Conservation (phyloP, 1,140 invertebrate species). For the Solen grandis region DNA sequence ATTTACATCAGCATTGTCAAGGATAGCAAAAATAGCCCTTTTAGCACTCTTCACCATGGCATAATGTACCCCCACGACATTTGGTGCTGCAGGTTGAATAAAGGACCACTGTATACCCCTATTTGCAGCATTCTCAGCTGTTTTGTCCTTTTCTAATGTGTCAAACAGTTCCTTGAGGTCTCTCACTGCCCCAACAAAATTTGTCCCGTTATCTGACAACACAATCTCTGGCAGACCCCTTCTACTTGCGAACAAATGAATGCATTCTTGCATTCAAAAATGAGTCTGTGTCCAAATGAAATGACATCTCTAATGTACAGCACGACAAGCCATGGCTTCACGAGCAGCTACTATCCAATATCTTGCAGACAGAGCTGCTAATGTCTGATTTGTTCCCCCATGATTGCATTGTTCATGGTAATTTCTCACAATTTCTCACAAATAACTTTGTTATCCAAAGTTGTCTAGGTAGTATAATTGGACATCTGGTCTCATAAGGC, state of each 20-base stretch:
- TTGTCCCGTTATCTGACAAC: slow-evolving; percentile 15
- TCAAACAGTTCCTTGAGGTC: slow-evolving; percentile 17
- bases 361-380: not conserved
- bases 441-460: slow-evolving; percentile 18
- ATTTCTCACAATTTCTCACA: not conserved
- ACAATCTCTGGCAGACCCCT: not conserved
- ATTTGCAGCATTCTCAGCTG: slow-evolving; percentile 10
- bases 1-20: not conserved
- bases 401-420: slow-evolving; percentile 1
- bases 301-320: no score
- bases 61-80: slow-evolving; percentile 81
- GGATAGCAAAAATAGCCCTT: slow-evolving; percentile 44
- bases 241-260: no score
- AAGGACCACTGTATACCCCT: slow-evolving; percentile 79
- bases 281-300: no score
- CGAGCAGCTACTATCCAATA: slow-evolving; percentile 42
- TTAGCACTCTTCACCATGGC: slow-evolving; percentile 76
- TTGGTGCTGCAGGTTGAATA: slow-evolving; percentile 77
- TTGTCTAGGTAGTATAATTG: slow-evolving; percentile 2
- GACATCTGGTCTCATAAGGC: slow-evolving; percentile 26
- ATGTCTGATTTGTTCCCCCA: slow-evolving; percentile 13
- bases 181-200: slow-evolving; percentile 22
- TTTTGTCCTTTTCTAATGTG: slow-evolving; percentile 24
- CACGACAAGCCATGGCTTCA: no score
- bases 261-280: no score